Base-by-base conservation (phyloP, 1,140 invertebrate genomes). In the Drosophila rufa region DNA sequence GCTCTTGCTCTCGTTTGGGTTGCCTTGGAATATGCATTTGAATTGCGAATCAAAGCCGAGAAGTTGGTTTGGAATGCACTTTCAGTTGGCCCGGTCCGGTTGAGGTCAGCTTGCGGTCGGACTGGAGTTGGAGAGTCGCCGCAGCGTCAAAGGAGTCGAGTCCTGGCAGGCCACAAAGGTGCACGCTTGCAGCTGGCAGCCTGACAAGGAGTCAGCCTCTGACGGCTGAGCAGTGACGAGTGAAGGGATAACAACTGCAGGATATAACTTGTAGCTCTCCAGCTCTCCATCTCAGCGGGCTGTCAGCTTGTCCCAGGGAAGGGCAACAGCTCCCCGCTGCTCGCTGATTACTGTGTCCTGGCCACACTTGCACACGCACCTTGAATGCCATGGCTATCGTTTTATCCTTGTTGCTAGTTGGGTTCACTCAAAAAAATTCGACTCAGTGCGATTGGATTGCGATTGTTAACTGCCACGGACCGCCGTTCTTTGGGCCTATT, bases 401-500 rank as follows among this genome's bases (percentile, higher is more conserved):
- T 22, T 75, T 64, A 22, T 51, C 14, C 22, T 61, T 74, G 43
- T 38, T 17, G 27, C 25, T 61, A 14, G 47, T 64, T 47, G 36
- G 27, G 3, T 85, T 59, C 53, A 79, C 57, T 50, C 40, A 67
- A 76, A 75, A 75, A 74, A 79, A 86, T 60, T 50, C 50, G 17
- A 46, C 46, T 75, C 11, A n/a, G 25, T 48, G 56, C 75, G 53
- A 43, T 58, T 50, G 12, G 48, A 40, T 60, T 70, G 46, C 55
- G 65, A 62, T 61, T 59, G 60, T 53, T 80, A 91, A 91, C 89
- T 91, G 89, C 82, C 75, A 85, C 85, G 76, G 53, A 66, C 40
- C 56, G 75, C 81, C 67, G 76, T 91, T 91, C 90, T 91, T 85
- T 82, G 84, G 66, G 84, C 71, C 66, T 92, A 91, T 91, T 91